phyloP scores from a whole-genome alignment of 2,888 invertebrate species.

The Selenia dentaria region DNA sequence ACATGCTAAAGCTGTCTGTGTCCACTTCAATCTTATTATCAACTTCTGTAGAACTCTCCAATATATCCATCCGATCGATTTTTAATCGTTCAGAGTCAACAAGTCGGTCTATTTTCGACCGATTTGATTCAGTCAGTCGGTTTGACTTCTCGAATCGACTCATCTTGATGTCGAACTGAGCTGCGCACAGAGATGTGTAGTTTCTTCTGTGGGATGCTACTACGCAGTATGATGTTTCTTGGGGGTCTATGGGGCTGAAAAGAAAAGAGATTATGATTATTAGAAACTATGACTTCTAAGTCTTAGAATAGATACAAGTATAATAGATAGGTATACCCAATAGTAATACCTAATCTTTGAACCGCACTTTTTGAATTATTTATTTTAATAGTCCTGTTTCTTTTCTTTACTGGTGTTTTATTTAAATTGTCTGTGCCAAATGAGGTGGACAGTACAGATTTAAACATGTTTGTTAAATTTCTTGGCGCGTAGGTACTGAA shows the following conservation, averaged over 20 bases:
- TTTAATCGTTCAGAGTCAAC: conserved; percentile 27
- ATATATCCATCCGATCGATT: conserved; percentile 34
- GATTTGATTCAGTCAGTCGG: conserved; percentile 23
- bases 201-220: conserved; percentile 70
- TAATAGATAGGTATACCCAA: too few species aligned
- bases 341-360: too few species aligned
- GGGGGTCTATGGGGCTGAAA: conserved; percentile 76
- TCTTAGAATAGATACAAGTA: too few species aligned
- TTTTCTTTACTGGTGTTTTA: too few species aligned
- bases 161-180: conserved; percentile 61
- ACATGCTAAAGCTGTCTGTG: conserved; percentile 53
- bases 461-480: too few species aligned
- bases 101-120: not conserved
- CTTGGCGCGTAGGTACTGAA: too few species aligned
- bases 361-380: too few species aligned
- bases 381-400: too few species aligned
- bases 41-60: conserved; percentile 43
- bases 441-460: too few species aligned
- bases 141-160: conserved; percentile 53
- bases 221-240: conserved; percentile 72
- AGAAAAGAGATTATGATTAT: conserved; percentile 6
- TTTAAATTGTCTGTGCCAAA: too few species aligned
- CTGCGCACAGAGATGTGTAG: conserved; percentile 75
- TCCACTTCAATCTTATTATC: conserved; percentile 63
- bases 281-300: too few species aligned